Conservation (phyloP, 2,113 vertebrate species). For the Callopanchax toddi region DNA sequence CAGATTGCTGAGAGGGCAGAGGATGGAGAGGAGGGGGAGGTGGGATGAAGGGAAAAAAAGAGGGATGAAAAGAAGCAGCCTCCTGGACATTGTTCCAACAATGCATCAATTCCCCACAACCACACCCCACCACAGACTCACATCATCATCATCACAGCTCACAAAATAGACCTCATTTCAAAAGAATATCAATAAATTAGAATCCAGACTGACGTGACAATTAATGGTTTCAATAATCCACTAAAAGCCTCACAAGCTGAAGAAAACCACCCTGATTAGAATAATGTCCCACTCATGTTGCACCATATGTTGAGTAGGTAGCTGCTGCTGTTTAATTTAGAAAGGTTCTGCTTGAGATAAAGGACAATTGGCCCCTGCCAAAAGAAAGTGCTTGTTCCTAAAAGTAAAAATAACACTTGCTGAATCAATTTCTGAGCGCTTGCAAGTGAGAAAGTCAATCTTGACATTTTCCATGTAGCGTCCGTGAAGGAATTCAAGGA, state of each 20-base stretch:
- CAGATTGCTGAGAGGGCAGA: constrained; percentile 68
- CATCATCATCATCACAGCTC: no score
- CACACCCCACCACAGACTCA: no score
- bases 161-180: no score
- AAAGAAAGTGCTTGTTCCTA: constrained; percentile 18
- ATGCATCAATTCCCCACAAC: constrained; percentile 46
- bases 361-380: background rate
- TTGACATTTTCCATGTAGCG: background rate
- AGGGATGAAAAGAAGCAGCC: constrained; percentile 39
- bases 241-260: background rate
- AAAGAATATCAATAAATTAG: no score
- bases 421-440: constrained; percentile 1
- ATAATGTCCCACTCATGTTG: background rate
- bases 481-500: background rate
- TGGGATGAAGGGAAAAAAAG: background rate
- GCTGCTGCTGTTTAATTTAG: constrained; percentile 3
- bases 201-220: no score
- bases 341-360: constrained; percentile 3
- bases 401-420: constrained; percentile 31
- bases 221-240: no score
- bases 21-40: constrained; percentile 36
- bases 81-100: constrained; percentile 58
- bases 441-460: constrained; percentile 15
- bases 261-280: constrained; percentile 1
- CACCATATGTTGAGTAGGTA: constrained; percentile 28